Evolutionary conservation across 2,888 invertebrate species (phyloP), one percentile per base, ranked within the genome.

Genomic region (Volucella zonaria): DNA sequence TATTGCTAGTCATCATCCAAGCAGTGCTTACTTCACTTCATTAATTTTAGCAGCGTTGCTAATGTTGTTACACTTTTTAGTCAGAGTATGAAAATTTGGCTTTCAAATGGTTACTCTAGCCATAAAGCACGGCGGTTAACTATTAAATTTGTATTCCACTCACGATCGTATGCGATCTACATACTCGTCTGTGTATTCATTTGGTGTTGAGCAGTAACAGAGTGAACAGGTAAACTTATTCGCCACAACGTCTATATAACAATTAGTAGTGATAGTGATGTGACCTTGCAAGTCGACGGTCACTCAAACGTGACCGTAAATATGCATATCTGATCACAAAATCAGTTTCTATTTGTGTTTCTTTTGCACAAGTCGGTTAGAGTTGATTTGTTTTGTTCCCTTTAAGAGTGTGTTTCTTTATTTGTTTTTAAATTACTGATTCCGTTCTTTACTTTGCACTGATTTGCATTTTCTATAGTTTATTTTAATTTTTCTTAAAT

Each of bases 371-470:
- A 38, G 47, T 74, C 56, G 9, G 42, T 31, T 31, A 31, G 6
- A 31, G 6, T 31, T 31, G 14, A 56, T 61, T 43, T 8, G 51
- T 18, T 61, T 77, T 70, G 40, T 70, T 77, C 62, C 40, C 43
- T 49, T n/a, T 4, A 52, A 15, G 51, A 23, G 52, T 8, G 52
- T 42, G 12, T 23, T 68, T 43, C 49, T 23, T 52, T 42, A 18
- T 49, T 56, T 73, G 56, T 59, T 42, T 51, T n/a, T 14, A 43
- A 18, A 52, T 52, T 54, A 49, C 67, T 74, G 47, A 62, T 73
- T 68, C 49, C 56, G 66, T 82, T 68, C 52, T 51, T 73, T 74
- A 49, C 66, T 49, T 80, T 79, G 71, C 80, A 85, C 76, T 43
- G 12, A 56, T 58, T 31, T 31, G 31, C 31, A 23, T 67, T 62